A percentile compares a stretch with the other conserved stretches of the same genome.
Evolutionary conservation across 2,888 invertebrate genomes (phyloP).

Genomic region (Creontiades dilutus): DNA sequence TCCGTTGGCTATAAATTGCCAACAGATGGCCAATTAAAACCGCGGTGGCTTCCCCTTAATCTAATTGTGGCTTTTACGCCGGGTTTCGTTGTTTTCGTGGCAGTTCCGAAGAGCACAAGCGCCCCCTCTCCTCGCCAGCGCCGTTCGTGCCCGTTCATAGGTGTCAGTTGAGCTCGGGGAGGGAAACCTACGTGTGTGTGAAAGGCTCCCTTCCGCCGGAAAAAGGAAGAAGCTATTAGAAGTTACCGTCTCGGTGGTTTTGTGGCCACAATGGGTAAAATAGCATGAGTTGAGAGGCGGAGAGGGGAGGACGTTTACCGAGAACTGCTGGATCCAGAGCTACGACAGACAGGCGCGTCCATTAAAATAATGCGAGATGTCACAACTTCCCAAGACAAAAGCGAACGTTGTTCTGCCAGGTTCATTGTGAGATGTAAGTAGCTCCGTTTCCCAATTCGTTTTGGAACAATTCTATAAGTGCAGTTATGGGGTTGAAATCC

Average conservation of each 20-base stretch:
- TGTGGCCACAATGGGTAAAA: slow-evolving; percentile 66
- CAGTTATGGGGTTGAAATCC: too few species aligned
- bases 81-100: slow-evolving; percentile 45
- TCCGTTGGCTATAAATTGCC: slow-evolving; percentile 58
- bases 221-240: slow-evolving; percentile 75
- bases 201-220: slow-evolving; percentile 74
- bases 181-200: slow-evolving; percentile 68
- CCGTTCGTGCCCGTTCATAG: slow-evolving; percentile 44
- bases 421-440: too few species aligned
- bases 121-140: background rate
- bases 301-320: slow-evolving; percentile 21
- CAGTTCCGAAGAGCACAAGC: background rate
- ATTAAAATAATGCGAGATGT: slow-evolving; percentile 14
- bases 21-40: slow-evolving; percentile 68
- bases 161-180: background rate
- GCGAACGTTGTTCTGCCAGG: background rate
- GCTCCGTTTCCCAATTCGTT: too few species aligned
- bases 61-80: slow-evolving; percentile 67
- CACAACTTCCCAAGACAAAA: slow-evolving; percentile 27
- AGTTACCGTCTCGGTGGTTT: slow-evolving; percentile 72
- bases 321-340: slow-evolving; percentile 41
- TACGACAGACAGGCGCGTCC: background rate
- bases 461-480: too few species aligned
- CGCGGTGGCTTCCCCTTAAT: slow-evolving; percentile 63
- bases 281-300: background rate